phyloP scores from a whole-genome alignment of 2,888 invertebrate genomes.

The Iselma pallidipennis region DNA sequence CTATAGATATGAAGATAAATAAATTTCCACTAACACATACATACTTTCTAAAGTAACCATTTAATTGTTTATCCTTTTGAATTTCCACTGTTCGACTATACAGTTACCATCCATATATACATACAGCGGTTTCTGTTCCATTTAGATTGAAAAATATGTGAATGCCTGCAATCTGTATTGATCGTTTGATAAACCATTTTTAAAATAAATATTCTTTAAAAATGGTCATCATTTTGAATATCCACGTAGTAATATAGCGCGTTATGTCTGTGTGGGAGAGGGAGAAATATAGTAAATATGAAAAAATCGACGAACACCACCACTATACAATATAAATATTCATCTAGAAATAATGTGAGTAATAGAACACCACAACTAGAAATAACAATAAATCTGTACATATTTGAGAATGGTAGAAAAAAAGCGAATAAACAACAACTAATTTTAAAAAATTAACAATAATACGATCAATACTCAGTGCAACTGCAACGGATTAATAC shows the following conservation, averaged over 20 bases:
- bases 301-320: constrained; percentile 7
- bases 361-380: constrained; percentile 46
- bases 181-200: constrained; percentile 19
- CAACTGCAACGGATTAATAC: constrained; percentile 32
- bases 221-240: constrained; percentile 18
- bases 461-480: constrained; percentile 16
- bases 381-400: constrained; percentile 49
- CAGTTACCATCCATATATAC: neutral
- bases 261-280: too few relatives aligned
- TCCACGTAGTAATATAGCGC: constrained; percentile 2
- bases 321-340: constrained; percentile 47
- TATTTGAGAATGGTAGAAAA: constrained; percentile 25
- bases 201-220: constrained; percentile 21
- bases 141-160: constrained; percentile 8
- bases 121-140: neutral
- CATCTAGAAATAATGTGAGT: constrained; percentile 48
- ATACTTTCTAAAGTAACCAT: neutral
- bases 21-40: too few relatives aligned
- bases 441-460: neutral
- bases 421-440: constrained; percentile 38
- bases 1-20: too few relatives aligned
- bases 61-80: constrained; percentile 4
- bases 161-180: constrained; percentile 10
- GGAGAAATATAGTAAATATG: neutral
- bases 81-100: neutral